Conservation (phyloP, 1,140 invertebrate genomes). For the Aphaenogaster rudis region DNA sequence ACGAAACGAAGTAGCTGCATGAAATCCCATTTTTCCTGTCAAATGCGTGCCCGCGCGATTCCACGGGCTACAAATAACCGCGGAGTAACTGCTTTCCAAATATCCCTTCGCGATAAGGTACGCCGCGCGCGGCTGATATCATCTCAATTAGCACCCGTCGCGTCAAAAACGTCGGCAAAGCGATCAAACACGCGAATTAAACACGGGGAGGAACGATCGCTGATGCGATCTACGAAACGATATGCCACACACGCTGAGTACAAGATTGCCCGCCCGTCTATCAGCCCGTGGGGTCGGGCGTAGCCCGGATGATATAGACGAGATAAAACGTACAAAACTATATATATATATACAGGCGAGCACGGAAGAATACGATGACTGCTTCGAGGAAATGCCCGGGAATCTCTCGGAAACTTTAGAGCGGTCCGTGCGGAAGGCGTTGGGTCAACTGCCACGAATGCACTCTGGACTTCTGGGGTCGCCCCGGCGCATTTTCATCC, state of each 20-base stretch:
- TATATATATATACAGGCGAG: background rate
- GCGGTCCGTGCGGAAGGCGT: conserved; percentile 22
- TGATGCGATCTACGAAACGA: conserved; percentile 30
- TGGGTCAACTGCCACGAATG: conserved; percentile 68
- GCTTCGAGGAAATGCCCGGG: conserved; percentile 56
- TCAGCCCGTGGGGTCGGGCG: background rate
- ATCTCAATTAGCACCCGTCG: conserved; percentile 60
- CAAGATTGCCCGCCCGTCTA: conserved; percentile 8
- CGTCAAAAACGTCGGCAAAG: conserved; percentile 26
- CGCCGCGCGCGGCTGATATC: conserved; percentile 40
- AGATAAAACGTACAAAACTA: conserved; percentile 25
- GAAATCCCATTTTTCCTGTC: conserved; percentile 61
- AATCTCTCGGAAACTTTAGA: conserved; percentile 68
- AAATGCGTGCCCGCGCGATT: conserved; percentile 48
- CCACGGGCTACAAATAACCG: conserved; percentile 23
- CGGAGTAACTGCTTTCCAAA: conserved; percentile 35
- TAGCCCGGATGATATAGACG: conserved; percentile 10
- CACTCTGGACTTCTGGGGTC: conserved; percentile 63
- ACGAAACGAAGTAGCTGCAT: conserved; percentile 48
- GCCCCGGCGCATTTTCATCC: conserved; percentile 62
- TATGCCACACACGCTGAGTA: conserved; percentile 20
- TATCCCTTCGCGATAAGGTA: conserved; percentile 26
- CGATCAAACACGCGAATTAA: conserved; percentile 49
- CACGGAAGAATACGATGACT: conserved; percentile 39
- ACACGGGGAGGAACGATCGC: conserved; percentile 13